Conservation (phyloP, 2,113 vertebrate species). For the Stigmatopora nigra region DNA sequence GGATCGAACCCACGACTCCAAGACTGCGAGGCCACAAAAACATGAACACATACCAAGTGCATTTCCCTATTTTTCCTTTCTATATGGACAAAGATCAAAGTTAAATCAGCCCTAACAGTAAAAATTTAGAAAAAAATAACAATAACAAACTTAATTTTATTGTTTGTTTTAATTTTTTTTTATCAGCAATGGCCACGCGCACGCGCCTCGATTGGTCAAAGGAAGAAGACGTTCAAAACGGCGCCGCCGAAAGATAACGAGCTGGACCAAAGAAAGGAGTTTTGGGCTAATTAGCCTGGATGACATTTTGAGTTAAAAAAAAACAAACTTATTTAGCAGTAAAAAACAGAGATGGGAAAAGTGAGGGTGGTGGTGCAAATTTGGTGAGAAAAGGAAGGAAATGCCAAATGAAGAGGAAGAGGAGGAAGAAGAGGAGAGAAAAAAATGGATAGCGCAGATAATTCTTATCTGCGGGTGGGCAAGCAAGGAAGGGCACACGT, state of each 20-base stretch:
- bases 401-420: background rate
- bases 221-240: background rate
- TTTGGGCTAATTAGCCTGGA: background rate
- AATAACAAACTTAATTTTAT: too few species aligned
- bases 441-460: background rate
- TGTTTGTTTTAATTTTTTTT: too few species aligned
- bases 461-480: constrained; percentile 12
- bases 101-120: too few species aligned
- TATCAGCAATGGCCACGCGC: background rate
- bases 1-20: too few species aligned
- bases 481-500: constrained; percentile 36
- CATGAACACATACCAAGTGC: too few species aligned
- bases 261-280: background rate
- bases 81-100: too few species aligned
- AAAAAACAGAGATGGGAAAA: background rate
- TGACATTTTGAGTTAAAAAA: background rate
- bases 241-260: background rate
- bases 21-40: too few species aligned
- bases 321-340: background rate
- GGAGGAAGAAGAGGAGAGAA: background rate
- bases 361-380: background rate
- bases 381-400: background rate
- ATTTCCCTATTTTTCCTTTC: too few species aligned
- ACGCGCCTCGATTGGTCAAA: too few species aligned
- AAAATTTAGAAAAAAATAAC: too few species aligned